Percentiles rank a stretch among this genome's conserved stretches.
These are phyloP conservation scores for Amyelois transitella DNA, from an alignment of 1,140 invertebrate genomes.

Conservation along the genomic window DNA sequence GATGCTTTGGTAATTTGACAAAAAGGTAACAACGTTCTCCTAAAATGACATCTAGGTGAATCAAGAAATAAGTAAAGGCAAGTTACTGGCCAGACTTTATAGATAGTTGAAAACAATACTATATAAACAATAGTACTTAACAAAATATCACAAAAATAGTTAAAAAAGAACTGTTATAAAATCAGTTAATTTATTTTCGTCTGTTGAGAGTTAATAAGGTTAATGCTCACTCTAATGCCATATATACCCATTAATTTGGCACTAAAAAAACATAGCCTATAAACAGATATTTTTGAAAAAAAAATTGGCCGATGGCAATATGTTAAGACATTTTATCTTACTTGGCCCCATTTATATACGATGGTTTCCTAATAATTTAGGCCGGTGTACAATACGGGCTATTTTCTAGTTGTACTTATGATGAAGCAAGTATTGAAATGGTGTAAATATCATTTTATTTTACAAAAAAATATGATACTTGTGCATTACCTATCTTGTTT, in stretches of 20 bases:
- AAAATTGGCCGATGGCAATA: neutral
- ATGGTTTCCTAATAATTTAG: neutral
- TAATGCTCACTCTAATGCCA: neutral
- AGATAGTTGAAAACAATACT: no score
- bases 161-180: neutral
- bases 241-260: constrained; percentile 2
- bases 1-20: constrained; percentile 17
- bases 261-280: neutral
- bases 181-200: neutral
- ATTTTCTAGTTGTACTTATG: no score
- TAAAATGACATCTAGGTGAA: neutral
- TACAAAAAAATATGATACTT: neutral
- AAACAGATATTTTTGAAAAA: neutral
- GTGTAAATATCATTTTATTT: neutral
- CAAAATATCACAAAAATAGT: no score
- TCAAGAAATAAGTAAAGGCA: neutral
- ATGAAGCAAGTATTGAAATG: neutral
- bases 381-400: neutral
- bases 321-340: neutral
- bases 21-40: constrained; percentile 1
- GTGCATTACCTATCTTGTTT: neutral
- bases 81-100: neutral
- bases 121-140: no score
- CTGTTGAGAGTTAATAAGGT: no score
- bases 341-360: neutral